Percentiles rank a stretch among this genome's conserved stretches.
Conservation (phyloP, 2,888 invertebrate genomes). For the Agrenia bidenticulata region DNA sequence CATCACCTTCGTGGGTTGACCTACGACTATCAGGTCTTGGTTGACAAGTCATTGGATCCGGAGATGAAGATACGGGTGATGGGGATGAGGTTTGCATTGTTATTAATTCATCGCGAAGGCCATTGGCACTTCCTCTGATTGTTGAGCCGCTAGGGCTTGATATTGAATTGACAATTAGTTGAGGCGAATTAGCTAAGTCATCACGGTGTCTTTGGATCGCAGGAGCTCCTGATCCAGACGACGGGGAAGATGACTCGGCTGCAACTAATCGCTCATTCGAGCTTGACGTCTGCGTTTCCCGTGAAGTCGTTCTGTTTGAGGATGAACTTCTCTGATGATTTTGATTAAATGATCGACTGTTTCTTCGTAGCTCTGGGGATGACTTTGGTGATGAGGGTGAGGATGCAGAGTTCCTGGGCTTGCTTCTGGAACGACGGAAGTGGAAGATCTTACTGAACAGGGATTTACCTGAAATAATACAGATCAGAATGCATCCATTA, state of each 20-base stretch:
- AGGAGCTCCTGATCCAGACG: no score
- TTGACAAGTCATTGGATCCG: conserved; percentile 11
- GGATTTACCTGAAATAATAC: conserved; percentile 45
- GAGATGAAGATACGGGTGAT: conserved; percentile 24
- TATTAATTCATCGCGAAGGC: conserved; percentile 13
- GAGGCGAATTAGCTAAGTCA: no score
- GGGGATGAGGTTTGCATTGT: conserved; percentile 37
- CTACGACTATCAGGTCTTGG: conserved; percentile 37
- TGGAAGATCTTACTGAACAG: conserved; percentile 46
- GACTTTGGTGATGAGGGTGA: conserved; percentile 18
- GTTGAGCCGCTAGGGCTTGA: neutral
- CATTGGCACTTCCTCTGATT: neutral
- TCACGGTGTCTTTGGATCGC: no score
- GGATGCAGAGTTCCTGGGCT: conserved; percentile 28
- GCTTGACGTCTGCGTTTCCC: conserved; percentile 41
- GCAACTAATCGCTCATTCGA: conserved; percentile 35
- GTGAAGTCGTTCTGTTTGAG: conserved; percentile 32
- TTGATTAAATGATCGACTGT: conserved; percentile 16
- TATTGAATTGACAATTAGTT: no score
- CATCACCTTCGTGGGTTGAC: conserved; percentile 16
- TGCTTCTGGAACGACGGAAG: conserved; percentile 44
- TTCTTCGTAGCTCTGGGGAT: conserved; percentile 21
- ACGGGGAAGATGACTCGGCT: no score
- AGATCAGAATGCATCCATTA: no score
- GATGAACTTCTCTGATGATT: conserved; percentile 21